Evolutionary conservation across 2,113 vertebrate species (phyloP).

Genomic region (Brachypodius melanocephalos): DNA sequence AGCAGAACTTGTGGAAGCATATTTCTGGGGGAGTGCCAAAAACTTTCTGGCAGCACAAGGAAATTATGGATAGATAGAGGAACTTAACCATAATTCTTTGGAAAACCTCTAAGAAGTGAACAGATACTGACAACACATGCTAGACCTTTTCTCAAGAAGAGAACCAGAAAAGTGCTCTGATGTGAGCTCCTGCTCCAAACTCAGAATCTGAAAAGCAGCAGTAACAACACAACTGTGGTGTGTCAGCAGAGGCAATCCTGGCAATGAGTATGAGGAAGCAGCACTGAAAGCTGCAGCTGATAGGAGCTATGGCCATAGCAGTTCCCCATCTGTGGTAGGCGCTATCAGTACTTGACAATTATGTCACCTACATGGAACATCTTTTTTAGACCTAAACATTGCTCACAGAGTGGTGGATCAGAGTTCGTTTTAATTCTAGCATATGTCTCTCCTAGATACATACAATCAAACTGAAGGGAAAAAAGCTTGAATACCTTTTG

Average conservation of each 20-base stretch:
- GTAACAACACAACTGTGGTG: conserved; percentile 24
- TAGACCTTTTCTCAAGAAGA: conserved; percentile 51
- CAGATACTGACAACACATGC: conserved; percentile 56
- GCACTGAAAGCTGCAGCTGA: background rate
- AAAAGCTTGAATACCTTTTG: background rate
- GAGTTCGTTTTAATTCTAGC: background rate
- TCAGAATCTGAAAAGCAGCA: conserved; percentile 29
- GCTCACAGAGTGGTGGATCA: background rate
- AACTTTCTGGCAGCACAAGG: conserved; percentile 30
- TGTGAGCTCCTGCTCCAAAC: conserved; percentile 7
- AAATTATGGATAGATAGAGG: conserved; percentile 17
- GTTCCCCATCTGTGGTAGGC: conserved; percentile 39
- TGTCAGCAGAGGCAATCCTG: conserved; percentile 18
- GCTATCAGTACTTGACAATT: background rate
- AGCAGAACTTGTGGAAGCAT: conserved; percentile 42
- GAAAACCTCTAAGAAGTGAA: conserved; percentile 51
- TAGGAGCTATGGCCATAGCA: conserved; percentile 4
- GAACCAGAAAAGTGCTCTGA: conserved; percentile 14
- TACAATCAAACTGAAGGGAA: background rate
- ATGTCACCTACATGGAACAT: conserved; percentile 11
- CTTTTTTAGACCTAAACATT: conserved; percentile 41
- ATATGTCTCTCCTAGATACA: background rate
- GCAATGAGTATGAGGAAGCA: background rate
- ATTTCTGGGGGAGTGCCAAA: conserved; percentile 19
- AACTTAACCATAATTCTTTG: conserved; percentile 44